Evolutionary conservation across 2,113 vertebrate species (phyloP).

Genomic region (Sterrhoptilus dennistouni): DNA sequence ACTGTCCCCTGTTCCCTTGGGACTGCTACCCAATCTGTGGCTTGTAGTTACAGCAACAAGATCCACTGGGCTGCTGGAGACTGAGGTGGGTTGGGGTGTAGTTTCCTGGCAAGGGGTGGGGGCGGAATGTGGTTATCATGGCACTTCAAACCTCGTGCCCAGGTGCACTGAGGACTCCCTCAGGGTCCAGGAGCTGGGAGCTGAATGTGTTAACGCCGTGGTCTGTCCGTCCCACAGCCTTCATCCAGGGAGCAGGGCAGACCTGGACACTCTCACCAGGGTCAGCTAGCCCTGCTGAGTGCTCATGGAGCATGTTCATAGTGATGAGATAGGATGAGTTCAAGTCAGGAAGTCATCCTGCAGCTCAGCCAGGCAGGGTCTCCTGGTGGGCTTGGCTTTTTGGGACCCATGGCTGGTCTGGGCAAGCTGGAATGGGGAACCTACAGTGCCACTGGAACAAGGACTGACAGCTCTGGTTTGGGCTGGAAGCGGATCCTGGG

Average conservation of each 20-base stretch:
- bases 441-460: neutral
- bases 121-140: neutral
- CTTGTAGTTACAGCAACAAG: neutral
- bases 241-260: neutral
- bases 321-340: neutral
- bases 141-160: neutral
- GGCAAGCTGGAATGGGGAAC: neutral
- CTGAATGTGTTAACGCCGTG: neutral
- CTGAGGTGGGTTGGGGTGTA: neutral
- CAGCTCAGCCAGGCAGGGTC: neutral
- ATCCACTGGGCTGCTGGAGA: neutral
- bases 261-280: neutral
- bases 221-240: neutral
- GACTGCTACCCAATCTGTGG: neutral
- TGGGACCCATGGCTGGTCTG: neutral
- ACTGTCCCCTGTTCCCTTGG: neutral
- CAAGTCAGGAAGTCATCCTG: neutral
- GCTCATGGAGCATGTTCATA: neutral
- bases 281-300: neutral
- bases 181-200: rapidly evolving
- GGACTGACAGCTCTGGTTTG: neutral
- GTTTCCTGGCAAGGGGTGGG: neutral
- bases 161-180: neutral
- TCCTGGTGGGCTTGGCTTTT: neutral
- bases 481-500: neutral